Conservation (phyloP, 2,888 invertebrate species). For the Cheilosia scutellata region DNA sequence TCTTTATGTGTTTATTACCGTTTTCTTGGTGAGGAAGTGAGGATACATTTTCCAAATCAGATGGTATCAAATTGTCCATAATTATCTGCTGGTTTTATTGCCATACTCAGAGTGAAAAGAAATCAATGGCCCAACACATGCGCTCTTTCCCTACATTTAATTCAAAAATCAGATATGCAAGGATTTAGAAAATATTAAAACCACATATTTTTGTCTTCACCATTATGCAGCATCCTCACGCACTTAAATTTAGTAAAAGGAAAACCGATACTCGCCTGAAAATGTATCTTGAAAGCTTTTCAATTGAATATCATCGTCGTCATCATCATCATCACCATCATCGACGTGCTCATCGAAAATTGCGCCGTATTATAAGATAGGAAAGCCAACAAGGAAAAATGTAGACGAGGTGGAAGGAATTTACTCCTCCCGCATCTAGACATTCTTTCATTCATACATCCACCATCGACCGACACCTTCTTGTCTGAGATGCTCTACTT, state of each 20-base stretch:
- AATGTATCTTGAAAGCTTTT: conserved; percentile 66
- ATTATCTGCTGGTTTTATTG: conserved; percentile 35
- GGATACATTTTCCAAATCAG: conserved; percentile 60
- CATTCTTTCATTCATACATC: conserved; percentile 27
- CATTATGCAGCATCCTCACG: not conserved
- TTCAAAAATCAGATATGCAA: conserved; percentile 15
- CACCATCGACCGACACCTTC: conserved; percentile 33
- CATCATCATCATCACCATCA: conserved; percentile 52
- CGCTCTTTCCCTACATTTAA: conserved; percentile 8
- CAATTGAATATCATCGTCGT: conserved; percentile 65
- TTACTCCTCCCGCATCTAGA: conserved; percentile 4
- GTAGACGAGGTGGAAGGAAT: not conserved
- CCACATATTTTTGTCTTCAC: conserved; percentile 15
- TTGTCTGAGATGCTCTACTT: conserved; percentile 20
- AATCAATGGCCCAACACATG: not conserved
- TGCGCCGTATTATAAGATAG: conserved; percentile 37
- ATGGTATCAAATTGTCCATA: conserved; percentile 50
- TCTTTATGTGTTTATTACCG: conserved; percentile 38
- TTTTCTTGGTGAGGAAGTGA: conserved; percentile 7
- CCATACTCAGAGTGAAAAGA: not conserved
- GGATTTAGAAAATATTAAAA: conserved; percentile 12
- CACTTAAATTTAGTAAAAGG: conserved; percentile 2
- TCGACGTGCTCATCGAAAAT: conserved; percentile 54
- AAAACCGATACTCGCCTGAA: conserved; percentile 6
- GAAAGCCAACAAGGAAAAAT: not conserved